Percentiles rank a stretch among this genome's conserved stretches.
Evolutionary conservation across 2,797 vertebrate species (phyloP).

Genomic region (Chromobotia macracanthus): DNA sequence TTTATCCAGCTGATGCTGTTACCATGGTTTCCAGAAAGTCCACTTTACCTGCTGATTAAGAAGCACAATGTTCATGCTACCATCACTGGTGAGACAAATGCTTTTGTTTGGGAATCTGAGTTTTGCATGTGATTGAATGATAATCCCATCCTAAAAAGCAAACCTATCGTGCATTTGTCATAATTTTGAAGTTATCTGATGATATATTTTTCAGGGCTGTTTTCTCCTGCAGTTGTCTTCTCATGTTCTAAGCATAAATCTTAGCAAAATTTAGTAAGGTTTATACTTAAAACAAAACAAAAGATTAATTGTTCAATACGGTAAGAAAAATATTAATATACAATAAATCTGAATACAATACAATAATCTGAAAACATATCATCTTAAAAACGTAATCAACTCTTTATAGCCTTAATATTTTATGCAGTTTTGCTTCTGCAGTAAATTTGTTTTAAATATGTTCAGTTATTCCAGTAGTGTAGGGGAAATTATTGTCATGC

Average conservation of each 20-base stretch:
- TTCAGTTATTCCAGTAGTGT: background rate
- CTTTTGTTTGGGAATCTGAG: background rate
- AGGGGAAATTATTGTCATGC: background rate
- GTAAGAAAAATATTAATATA: no score
- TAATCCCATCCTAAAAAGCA: background rate
- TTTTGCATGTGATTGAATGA: background rate
- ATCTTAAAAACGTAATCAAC: no score
- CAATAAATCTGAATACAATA: no score
- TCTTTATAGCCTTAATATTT: no score
- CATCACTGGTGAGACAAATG: conserved; percentile 79
- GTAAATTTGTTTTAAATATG: no score
- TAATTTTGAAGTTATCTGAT: background rate
- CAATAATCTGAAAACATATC: no score
- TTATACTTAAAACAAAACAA: background rate
- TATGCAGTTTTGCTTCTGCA: no score
- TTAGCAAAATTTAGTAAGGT: background rate
- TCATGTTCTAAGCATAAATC: no score
- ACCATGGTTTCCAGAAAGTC: conserved; percentile 91
- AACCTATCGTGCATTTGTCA: background rate
- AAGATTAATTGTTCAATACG: background rate
- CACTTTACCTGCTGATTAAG: conserved; percentile 89
- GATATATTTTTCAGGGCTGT: background rate
- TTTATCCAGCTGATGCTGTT: conserved; percentile 85
- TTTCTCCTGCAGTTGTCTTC: background rate
- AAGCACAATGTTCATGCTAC: conserved; percentile 82